A percentile compares a stretch with the other conserved stretches of the same genome.
phyloP scores from a whole-genome alignment of 2,113 vertebrate species.

The Drymodes brunneopygia region DNA sequence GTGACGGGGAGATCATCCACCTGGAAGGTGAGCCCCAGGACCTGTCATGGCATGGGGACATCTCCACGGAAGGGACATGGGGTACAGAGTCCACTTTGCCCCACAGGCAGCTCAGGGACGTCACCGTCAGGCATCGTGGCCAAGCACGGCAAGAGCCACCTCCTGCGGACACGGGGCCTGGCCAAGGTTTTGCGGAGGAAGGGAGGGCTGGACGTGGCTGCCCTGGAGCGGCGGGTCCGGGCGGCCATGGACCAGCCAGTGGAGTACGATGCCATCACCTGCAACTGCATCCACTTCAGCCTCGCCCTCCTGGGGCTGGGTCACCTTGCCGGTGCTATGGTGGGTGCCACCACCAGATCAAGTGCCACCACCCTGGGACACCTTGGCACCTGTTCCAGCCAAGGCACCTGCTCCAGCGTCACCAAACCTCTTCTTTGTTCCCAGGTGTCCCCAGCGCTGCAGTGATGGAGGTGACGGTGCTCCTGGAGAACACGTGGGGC shows the following conservation, averaged over 20 bases:
- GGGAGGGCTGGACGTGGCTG: not conserved
- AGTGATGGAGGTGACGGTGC: not conserved
- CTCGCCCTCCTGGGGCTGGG: slow-evolving; percentile 31
- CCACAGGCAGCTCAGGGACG: not conserved
- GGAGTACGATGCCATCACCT: not conserved
- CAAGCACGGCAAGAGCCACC: slow-evolving; percentile 18
- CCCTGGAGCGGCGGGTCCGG: not conserved
- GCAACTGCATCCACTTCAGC: slow-evolving; percentile 41
- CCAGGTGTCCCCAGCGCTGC: not conserved
- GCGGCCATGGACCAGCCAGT: not conserved
- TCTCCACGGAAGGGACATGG: fast-evolving
- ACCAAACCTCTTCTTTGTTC: not conserved
- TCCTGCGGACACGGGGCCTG: not conserved
- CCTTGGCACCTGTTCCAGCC: fast-evolving
- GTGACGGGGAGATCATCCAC: slow-evolving; percentile 47
- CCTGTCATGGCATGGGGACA: fast-evolving
- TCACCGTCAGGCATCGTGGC: not conserved
- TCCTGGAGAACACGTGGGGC: fast-evolving
- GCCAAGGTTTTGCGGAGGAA: slow-evolving; percentile 35
- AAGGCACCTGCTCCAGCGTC: fast-evolving
- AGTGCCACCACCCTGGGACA: not conserved
- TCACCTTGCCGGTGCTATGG: not conserved
- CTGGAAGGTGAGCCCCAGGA: slow-evolving; percentile 32
- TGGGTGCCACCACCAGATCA: not conserved
- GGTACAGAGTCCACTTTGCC: fast-evolving